A percentile compares a stretch with the other conserved stretches of the same genome.
Conservation (phyloP, 1,140 invertebrate genomes). For the Temnothorax curvispinosus region DNA sequence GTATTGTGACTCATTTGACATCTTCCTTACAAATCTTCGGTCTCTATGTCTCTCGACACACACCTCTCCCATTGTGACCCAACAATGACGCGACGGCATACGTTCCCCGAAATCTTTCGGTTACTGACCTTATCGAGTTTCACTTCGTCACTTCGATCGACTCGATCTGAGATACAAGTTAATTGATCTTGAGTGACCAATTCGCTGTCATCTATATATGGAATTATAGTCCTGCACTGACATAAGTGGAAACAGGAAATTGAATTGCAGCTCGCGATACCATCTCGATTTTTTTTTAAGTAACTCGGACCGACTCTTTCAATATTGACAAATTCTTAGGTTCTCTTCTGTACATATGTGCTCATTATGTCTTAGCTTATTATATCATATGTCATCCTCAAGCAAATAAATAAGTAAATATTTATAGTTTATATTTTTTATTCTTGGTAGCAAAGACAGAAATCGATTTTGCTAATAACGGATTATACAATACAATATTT, state of each 20-base stretch:
- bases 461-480: not conserved
- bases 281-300: not conserved
- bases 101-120: not conserved
- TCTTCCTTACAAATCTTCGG: slow-evolving; percentile 18
- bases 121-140: slow-evolving; percentile 21
- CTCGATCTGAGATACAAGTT: not conserved
- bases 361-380: not conserved
- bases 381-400: not conserved
- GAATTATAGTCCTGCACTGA: slow-evolving; percentile 2
- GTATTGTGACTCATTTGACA: slow-evolving; percentile 50
- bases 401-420: not conserved
- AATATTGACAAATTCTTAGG: slow-evolving; percentile 2
- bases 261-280: not conserved
- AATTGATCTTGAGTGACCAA: not conserved
- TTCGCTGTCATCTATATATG: not conserved
- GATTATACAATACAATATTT: not conserved
- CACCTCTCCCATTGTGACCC: not conserved
- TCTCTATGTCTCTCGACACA: not conserved
- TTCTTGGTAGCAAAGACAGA: not conserved
- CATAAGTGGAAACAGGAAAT: not conserved
- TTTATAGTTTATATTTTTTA: not conserved
- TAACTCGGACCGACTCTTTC: not conserved
- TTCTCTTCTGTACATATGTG: not conserved
- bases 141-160: slow-evolving; percentile 10
- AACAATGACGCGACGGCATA: not conserved